Conservation (phyloP, 2,797 vertebrate genomes). For the Poeciliopsis gracilis region DNA sequence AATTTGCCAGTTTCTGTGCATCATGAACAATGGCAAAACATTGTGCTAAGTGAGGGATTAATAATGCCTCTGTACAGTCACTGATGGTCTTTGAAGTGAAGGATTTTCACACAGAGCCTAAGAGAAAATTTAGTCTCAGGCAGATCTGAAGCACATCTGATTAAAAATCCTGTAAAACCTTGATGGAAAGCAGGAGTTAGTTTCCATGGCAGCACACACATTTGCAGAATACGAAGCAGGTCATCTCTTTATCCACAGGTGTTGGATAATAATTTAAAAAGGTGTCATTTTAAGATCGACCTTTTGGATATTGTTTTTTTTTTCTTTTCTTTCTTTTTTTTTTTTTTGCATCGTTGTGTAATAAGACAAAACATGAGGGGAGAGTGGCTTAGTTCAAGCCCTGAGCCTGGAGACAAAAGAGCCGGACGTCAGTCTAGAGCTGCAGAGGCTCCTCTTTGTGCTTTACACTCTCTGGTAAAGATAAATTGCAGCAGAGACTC, state of each 20-base stretch:
- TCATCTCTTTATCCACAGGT: slow-evolving; percentile 41
- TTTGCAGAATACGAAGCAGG: slow-evolving; percentile 51
- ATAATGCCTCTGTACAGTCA: background rate
- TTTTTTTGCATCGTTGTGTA: slow-evolving; percentile 13
- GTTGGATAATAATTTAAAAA: slow-evolving; percentile 57
- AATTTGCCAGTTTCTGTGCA: background rate
- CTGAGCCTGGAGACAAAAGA: slow-evolving; percentile 25
- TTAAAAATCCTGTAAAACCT: slow-evolving; percentile 56
- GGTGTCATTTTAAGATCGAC: slow-evolving; percentile 49
- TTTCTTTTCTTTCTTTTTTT: slow-evolving; percentile 9
- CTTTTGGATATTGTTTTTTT: slow-evolving; percentile 7
- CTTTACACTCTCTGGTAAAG: slow-evolving; percentile 19
- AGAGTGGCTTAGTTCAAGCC: background rate
- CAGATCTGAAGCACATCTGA: slow-evolving; percentile 45
- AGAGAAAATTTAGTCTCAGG: slow-evolving; percentile 19
- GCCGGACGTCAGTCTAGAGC: slow-evolving; percentile 29
- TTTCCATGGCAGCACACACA: slow-evolving; percentile 72
- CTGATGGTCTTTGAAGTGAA: slow-evolving; percentile 18
- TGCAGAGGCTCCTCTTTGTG: slow-evolving; percentile 33
- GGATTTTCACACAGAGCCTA: background rate
- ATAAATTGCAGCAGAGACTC: slow-evolving; percentile 17
- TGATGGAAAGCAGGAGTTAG: slow-evolving; percentile 42
- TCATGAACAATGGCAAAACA: background rate
- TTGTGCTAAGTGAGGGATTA: background rate
- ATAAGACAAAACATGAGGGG: slow-evolving; percentile 15